A percentile compares a stretch with the other conserved stretches of the same genome.
Evolutionary conservation across 1,140 invertebrate species (phyloP).

Genomic region (Acromyrmex echinatior): DNA sequence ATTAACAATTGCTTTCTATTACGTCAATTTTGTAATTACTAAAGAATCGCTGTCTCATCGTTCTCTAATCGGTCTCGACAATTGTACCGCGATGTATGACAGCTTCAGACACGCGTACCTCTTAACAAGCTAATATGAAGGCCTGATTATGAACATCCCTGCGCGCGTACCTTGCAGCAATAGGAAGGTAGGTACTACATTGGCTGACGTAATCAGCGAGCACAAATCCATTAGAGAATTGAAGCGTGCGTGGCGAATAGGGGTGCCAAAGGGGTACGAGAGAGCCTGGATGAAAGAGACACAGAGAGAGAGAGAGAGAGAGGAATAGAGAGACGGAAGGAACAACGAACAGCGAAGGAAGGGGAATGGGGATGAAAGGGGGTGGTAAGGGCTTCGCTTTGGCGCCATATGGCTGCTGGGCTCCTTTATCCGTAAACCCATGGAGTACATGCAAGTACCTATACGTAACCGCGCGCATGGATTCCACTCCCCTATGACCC

Average conservation of each 20-base stretch:
- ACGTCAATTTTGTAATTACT: conserved; percentile 34
- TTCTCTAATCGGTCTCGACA: background rate
- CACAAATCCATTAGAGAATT: conserved; percentile 80
- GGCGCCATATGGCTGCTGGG: conserved; percentile 78
- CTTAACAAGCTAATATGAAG: conserved; percentile 71
- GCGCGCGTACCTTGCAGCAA: conserved; percentile 47
- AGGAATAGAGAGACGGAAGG: conserved; percentile 10
- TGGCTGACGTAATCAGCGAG: conserved; percentile 68
- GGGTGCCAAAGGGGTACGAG: conserved; percentile 28
- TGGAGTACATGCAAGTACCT: conserved; percentile 69
- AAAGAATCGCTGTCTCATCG: conserved; percentile 8
- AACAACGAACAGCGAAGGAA: conserved; percentile 41
- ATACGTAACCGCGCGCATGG: conserved; percentile 42
- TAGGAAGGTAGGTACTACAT: conserved; percentile 43
- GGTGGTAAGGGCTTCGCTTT: conserved; percentile 66
- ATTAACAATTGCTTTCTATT: conserved; percentile 20
- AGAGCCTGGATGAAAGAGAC: conserved; percentile 41
- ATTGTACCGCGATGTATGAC: conserved; percentile 39
- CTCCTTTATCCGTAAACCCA: conserved; percentile 68
- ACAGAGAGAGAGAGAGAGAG: background rate
- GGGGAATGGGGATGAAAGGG: conserved; percentile 59
- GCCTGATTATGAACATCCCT: conserved; percentile 70
- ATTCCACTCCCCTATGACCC: conserved; percentile 29
- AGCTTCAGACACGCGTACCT: conserved; percentile 69
- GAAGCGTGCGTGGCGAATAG: conserved; percentile 49